Evolutionary conservation across 2,113 vertebrate genomes (phyloP), one percentile per base, ranked within the genome.

Genomic region (Coregonus clupeaformis): DNA sequence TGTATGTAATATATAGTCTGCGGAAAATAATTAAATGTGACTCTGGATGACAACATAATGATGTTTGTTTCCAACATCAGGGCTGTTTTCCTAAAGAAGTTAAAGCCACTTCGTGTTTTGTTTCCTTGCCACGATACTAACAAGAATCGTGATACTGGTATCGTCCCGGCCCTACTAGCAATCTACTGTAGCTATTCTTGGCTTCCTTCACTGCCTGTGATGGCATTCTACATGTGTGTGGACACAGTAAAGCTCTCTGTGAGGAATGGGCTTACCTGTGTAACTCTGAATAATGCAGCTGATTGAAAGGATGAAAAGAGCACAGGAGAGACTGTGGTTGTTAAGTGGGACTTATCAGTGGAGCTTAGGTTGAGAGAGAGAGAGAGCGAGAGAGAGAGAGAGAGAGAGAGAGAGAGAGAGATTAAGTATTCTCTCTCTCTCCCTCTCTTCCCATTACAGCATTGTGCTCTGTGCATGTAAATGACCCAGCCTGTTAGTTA

Each of bases 181-280:
- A 36, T 36, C 32, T n/a, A 55, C 45, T 4, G 0, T 16, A 62
- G 36, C 42, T 73, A 66, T 73, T 73, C 72, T 66, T 24, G 72
- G 24, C 42, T 27, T 13, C 20, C 6, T 45, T 36, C 12, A 3
- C 30, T 42, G 9, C 32, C 69, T 57, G 16, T 52, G 49, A 27
- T 70, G 69, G 20, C 47, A 27, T 22, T n/a, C 14, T 45, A 22
- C 12, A 22, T 74, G 72, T 66, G 60, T 65, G 72, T 73, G 59
- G 83, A 82, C 78, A 78, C 73, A 68, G 66, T 76, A 71, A 87
- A 80, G 83, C 80, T 84, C 80, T 84, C 70, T 77, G 72, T 25
- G 59, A 69, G 45, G 67, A 73, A 69, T 29, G 11, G 29, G 69
- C 20, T 30, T 29, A 5, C 74, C 24, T 71, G 11, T 59, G 76